Base-by-base conservation (phyloP, 2,797 vertebrate species). In the Mormyrus hasselquistii region DNA sequence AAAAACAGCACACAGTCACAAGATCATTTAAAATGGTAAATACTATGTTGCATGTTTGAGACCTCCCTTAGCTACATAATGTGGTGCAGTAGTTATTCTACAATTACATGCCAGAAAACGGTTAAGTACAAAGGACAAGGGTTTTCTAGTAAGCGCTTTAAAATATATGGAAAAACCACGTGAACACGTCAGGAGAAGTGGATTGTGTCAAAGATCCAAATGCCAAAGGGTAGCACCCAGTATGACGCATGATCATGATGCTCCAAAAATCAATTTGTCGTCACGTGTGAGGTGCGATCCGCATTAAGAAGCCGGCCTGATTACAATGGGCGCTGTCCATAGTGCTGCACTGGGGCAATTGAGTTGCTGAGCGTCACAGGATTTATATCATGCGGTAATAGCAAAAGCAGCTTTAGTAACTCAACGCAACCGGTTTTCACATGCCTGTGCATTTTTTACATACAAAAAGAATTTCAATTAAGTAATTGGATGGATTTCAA, bases 281-380 rank as follows among this genome's bases (percentile, higher is more conserved):
- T 87, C 19, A 59, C 44, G 88, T 38, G 49, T 53, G 49, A 7
- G 44, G 25, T 57, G 34, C 29, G 86, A 87, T 38, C 50, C 52
- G 86, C 52, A 41, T 79, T 76, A 19, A 57, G n/a, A n/a, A 52
- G 47, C 49, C 89, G 85, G 53, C 16, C 49, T 41, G 49, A 90
- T 89, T 88, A 92, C 91, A 88, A 57, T 69, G 88, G 94, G 94
- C 95, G 94, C 94, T 96, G 95, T 95, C 94, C 95, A 86, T 92
- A 94, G 95, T 95, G 92, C 94, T 95, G 94, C 94, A 94, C 90
- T 89, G 87, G 90, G 87, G 90, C 92, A 92, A 93, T 94, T 85
- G 92, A 93, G 87, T 90, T 93, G 92, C 84, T 49, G 89, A 90
- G 84, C 91, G 88, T 89, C 89, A 88, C 91, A 89, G 91, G 73